A percentile compares a stretch with the other conserved stretches of the same genome.
These are phyloP conservation scores for Chaenogobius annularis DNA, from an alignment of 2,113 vertebrate species.

Conservation along the genomic window DNA sequence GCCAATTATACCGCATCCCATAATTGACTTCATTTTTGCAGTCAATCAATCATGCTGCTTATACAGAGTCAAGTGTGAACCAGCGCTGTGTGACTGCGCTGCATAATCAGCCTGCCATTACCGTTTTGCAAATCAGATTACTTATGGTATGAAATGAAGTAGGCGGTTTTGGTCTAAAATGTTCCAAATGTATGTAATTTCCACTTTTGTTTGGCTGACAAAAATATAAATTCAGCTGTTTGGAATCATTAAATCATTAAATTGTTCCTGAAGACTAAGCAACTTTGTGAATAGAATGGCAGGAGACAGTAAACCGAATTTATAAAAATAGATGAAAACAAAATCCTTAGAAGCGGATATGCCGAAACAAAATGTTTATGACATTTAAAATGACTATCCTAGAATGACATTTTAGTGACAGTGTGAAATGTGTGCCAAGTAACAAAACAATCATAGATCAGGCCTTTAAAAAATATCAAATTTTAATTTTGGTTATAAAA, in stretches of 20 bases:
- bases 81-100: neutral
- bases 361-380: neutral
- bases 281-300: neutral
- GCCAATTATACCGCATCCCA: constrained; percentile 8
- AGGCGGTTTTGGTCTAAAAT: neutral
- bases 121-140: neutral
- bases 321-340: neutral
- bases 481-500: constrained; percentile 91
- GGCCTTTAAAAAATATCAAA: constrained; percentile 89
- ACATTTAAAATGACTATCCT: neutral
- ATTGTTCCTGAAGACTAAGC: neutral
- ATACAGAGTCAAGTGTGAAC: neutral
- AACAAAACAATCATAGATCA: constrained; percentile 12
- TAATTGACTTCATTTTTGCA: constrained; percentile 12
- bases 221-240: neutral
- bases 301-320: neutral
- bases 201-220: neutral
- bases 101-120: neutral
- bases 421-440: neutral
- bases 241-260: neutral
- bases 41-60: constrained; percentile 10
- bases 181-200: no score
- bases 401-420: no score
- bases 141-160: neutral
- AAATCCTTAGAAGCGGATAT: neutral